A percentile compares a stretch with the other conserved stretches of the same genome.
phyloP scores from a whole-genome alignment of 2,888 invertebrate species.

The Cerastis rubricosa region DNA sequence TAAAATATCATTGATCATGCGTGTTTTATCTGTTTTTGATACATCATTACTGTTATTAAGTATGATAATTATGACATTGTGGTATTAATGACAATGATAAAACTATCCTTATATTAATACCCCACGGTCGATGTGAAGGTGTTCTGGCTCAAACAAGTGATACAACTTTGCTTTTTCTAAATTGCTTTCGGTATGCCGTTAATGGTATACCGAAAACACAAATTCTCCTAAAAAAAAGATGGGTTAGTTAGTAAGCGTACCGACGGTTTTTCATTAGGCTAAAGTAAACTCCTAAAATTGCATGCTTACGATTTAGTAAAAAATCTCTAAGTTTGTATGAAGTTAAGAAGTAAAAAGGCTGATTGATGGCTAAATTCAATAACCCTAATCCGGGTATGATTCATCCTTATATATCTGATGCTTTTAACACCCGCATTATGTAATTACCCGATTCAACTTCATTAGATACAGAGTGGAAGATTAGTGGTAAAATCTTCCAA shows the following conservation, averaged over 20 bases:
- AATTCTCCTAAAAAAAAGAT: background rate
- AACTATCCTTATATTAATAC: background rate
- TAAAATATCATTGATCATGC: background rate
- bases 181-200: background rate
- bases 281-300: background rate
- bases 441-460: background rate
- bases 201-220: background rate
- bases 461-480: background rate
- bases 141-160: background rate
- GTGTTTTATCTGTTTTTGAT: background rate
- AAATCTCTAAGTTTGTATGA: background rate
- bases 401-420: background rate
- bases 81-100: slow-evolving; percentile 21
- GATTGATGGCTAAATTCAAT: background rate
- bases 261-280: background rate
- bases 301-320: background rate
- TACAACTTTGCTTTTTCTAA: background rate
- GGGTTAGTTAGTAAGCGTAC: background rate
- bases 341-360: background rate
- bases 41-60: background rate
- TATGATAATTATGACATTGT: background rate
- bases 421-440: background rate
- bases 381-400: background rate
- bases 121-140: background rate
- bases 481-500: background rate